Percentiles rank a stretch among this genome's conserved stretches.
phyloP scores from a whole-genome alignment of 2,113 vertebrate genomes.

The Xiphias gladius region DNA sequence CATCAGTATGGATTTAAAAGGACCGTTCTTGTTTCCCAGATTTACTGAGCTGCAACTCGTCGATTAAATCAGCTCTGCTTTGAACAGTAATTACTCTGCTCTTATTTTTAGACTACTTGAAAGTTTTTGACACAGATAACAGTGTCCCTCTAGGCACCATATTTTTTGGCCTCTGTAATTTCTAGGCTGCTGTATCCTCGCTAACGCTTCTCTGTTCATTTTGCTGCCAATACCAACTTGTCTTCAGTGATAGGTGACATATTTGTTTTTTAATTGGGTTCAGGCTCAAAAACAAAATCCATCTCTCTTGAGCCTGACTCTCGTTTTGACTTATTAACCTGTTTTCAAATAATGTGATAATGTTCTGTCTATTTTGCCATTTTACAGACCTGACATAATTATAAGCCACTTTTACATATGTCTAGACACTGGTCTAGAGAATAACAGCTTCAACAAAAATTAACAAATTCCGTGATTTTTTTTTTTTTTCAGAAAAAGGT shows the following conservation, averaged over 20 bases:
- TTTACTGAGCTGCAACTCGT: not conserved
- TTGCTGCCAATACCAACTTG: not conserved
- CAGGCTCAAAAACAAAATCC: not conserved
- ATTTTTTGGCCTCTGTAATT: constrained; percentile 23
- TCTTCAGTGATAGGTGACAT: not conserved
- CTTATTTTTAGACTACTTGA: constrained; percentile 48
- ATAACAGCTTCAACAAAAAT: not conserved
- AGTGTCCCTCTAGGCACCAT: constrained; percentile 24
- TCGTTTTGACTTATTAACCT: not conserved
- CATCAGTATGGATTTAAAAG: constrained; percentile 7
- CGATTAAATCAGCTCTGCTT: constrained; percentile 32
- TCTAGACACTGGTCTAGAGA: not conserved
- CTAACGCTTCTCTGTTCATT: constrained; percentile 8
- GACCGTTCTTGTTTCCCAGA: not conserved
- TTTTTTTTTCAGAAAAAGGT: not conserved
- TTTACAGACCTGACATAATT: not conserved
- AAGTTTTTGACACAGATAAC: constrained; percentile 53
- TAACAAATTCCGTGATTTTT: not conserved
- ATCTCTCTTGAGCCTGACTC: not conserved
- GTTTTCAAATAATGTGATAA: not conserved
- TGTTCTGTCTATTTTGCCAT: not conserved
- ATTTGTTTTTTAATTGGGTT: constrained; percentile 17
- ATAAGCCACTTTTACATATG: not conserved
- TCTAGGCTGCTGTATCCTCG: not conserved
- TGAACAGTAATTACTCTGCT: constrained; percentile 40